Conservation (phyloP, 2,113 vertebrate species). For the Azemiops feae region DNA sequence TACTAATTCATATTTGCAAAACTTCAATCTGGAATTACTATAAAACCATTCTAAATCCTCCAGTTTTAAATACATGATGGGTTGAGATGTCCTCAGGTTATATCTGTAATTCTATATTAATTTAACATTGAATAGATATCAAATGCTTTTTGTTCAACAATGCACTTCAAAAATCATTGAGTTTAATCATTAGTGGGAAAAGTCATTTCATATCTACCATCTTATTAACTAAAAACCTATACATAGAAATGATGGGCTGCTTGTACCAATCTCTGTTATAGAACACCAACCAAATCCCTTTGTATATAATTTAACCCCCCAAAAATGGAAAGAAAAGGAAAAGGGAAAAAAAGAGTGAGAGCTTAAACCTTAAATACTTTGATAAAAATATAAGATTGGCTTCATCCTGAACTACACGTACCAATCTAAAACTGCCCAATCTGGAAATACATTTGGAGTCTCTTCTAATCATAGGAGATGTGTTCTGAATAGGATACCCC, state of each 20-base stretch:
- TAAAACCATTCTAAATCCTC: not conserved
- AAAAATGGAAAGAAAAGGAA: not conserved
- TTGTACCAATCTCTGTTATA: constrained; percentile 56
- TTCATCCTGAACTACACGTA: constrained; percentile 69
- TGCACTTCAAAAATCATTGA: constrained; percentile 41
- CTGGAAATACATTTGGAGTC: constrained; percentile 66
- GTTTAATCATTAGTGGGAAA: constrained; percentile 52
- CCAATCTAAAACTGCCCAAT: constrained; percentile 68
- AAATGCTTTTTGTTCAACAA: constrained; percentile 34
- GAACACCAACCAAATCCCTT: constrained; percentile 63
- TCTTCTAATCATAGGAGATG: constrained; percentile 73
- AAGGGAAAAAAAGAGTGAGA: constrained; percentile 43
- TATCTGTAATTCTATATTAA: constrained; percentile 18
- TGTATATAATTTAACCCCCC: constrained; percentile 40
- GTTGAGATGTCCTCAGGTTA: constrained; percentile 30
- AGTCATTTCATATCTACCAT: constrained; percentile 62
- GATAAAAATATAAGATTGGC: constrained; percentile 73
- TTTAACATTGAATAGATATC: constrained; percentile 8
- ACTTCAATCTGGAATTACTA: not conserved
- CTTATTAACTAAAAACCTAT: constrained; percentile 68
- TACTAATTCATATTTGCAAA: not conserved
- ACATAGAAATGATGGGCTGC: constrained; percentile 58
- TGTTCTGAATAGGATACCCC: constrained; percentile 61
- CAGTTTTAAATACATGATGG: constrained; percentile 19
- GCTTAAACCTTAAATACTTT: constrained; percentile 70